Conservation (phyloP, 2,113 vertebrate genomes). For the Onychostoma macrolepis region DNA sequence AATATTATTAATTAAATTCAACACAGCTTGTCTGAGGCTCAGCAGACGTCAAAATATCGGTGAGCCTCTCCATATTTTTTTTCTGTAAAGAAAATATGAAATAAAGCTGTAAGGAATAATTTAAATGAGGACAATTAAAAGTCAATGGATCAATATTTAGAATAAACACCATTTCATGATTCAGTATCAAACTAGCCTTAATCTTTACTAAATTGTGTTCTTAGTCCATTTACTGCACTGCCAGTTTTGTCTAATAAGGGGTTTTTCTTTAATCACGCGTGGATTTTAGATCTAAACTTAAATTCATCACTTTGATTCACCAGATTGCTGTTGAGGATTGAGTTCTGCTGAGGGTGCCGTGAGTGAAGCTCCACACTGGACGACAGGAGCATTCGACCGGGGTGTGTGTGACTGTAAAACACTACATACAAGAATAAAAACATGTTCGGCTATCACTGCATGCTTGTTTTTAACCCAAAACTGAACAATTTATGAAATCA, state of each 20-base stretch:
- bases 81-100: neutral
- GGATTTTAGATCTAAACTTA: neutral
- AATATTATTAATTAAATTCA: too few relatives aligned
- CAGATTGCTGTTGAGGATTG: neutral
- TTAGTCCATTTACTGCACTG: too few relatives aligned
- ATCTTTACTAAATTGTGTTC: too few relatives aligned
- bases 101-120: neutral
- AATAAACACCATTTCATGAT: too few relatives aligned
- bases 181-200: too few relatives aligned
- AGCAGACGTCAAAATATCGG: neutral
- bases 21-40: neutral
- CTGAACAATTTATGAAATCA: neutral
- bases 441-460: neutral
- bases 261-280: too few relatives aligned
- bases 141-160: neutral
- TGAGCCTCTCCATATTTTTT: neutral
- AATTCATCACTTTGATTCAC: neutral
- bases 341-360: neutral
- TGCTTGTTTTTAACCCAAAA: neutral
- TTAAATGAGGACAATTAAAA: constrained; percentile 1
- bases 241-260: too few relatives aligned
- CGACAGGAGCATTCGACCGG: neutral
- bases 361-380: neutral
- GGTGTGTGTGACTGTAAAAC: neutral
- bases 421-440: neutral